Conservation (phyloP, 1,140 invertebrate species). For the Trichonephila clavata region DNA sequence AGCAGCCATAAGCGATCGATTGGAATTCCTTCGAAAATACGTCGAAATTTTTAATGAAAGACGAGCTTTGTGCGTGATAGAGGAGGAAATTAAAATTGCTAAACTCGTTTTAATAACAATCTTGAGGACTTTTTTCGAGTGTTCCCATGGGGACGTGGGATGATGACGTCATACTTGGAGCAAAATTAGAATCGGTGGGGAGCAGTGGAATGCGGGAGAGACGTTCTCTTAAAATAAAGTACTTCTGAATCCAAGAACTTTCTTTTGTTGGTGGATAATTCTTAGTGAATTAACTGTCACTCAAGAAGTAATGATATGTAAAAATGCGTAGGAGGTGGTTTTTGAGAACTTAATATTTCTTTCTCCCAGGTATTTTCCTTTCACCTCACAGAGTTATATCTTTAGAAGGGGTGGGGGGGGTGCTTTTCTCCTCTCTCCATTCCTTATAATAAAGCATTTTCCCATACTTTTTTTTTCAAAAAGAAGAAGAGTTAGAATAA, state of each 20-base stretch:
- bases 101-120: conserved; percentile 21
- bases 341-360: conserved; percentile 8
- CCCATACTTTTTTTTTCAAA: too few species aligned
- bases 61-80: background rate
- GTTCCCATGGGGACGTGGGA: background rate
- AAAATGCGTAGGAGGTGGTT: background rate
- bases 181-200: conserved; percentile 23
- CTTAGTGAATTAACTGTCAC: conserved; percentile 11
- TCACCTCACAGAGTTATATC: background rate
- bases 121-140: conserved; percentile 24
- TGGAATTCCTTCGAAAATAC: background rate
- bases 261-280: conserved; percentile 35
- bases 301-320: conserved; percentile 23
- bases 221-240: conserved; percentile 28
- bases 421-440: too few species aligned
- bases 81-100: background rate
- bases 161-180: conserved; percentile 26
- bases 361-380: background rate
- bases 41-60: background rate
- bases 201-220: conserved; percentile 38
- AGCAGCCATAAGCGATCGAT: background rate
- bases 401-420: background rate
- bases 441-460: background rate
- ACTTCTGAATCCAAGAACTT: background rate
- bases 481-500: background rate